These are phyloP conservation scores for Catocala fraxini DNA, from an alignment of 2,888 invertebrate genomes.

Conservation along the genomic window DNA sequence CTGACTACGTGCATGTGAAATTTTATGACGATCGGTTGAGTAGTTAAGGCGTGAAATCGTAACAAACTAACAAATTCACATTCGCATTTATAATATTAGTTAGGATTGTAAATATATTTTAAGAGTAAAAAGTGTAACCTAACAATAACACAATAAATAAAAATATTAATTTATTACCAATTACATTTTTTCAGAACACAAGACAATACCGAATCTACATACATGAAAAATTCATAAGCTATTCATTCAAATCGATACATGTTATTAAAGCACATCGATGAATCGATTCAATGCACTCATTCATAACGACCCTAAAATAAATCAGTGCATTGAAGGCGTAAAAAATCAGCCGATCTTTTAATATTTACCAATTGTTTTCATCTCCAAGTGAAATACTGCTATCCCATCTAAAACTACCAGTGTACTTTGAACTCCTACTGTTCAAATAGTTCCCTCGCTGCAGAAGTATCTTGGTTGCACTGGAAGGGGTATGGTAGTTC, in stretches of 20 bases:
- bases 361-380: slow-evolving; percentile 73
- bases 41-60: no score
- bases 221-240: slow-evolving; percentile 48
- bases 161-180: slow-evolving; percentile 16
- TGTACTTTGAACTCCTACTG: slow-evolving; percentile 41
- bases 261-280: slow-evolving; percentile 56
- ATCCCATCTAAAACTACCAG: slow-evolving; percentile 52
- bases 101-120: no score
- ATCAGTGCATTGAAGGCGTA: slow-evolving; percentile 63
- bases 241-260: slow-evolving; percentile 46
- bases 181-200: slow-evolving; percentile 25
- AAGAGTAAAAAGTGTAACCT: no score
- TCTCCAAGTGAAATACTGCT: slow-evolving; percentile 64
- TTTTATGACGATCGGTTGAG: no score
- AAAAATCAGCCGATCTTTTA: slow-evolving; percentile 65
- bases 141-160: background rate
- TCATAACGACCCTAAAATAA: slow-evolving; percentile 59
- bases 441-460: background rate
- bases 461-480: slow-evolving; percentile 2
- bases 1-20: no score
- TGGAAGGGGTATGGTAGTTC: slow-evolving; percentile 29
- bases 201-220: slow-evolving; percentile 43
- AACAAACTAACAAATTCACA: no score
- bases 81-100: no score
- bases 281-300: slow-evolving; percentile 55